These are phyloP conservation scores for Xiphydria camelus DNA, from an alignment of 2,888 invertebrate species.

Conservation along the genomic window DNA sequence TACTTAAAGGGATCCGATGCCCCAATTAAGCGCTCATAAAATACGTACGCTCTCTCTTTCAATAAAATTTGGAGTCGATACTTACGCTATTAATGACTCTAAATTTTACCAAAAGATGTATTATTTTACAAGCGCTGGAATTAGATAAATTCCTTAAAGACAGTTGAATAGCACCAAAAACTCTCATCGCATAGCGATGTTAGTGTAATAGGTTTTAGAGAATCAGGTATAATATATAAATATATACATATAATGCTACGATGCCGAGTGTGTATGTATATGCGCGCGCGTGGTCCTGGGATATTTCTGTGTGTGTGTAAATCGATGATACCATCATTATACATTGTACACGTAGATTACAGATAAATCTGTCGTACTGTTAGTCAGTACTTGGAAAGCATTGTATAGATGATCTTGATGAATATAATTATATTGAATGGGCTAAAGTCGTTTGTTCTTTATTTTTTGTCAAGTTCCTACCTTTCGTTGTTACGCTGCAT, in stretches of 20 bases:
- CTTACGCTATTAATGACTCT: too few relatives aligned
- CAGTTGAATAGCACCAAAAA: constrained; percentile 12
- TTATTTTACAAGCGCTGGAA: too few relatives aligned
- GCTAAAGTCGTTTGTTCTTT: constrained; percentile 31
- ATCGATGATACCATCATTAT: constrained; percentile 24
- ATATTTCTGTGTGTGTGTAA: constrained; percentile 23
- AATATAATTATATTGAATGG: constrained; percentile 42
- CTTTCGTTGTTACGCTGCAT: not conserved
- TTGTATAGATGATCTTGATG: constrained; percentile 45
- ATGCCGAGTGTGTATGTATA: constrained; percentile 16
- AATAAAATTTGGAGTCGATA: too few relatives aligned
- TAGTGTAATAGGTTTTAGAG: constrained; percentile 14
- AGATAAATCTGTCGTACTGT: constrained; percentile 36
- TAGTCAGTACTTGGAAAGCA: constrained; percentile 37
- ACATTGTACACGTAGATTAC: constrained; percentile 28
- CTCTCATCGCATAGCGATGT: constrained; percentile 13
- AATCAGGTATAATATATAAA: constrained; percentile 12
- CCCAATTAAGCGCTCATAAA: too few relatives aligned
- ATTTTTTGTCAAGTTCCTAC: constrained; percentile 15
- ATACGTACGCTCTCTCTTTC: too few relatives aligned
- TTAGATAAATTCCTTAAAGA: too few relatives aligned
- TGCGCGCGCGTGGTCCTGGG: constrained; percentile 16
- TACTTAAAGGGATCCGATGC: constrained; percentile 24
- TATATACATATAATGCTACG: constrained; percentile 12
- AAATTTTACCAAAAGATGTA: too few relatives aligned